Evolutionary conservation across 1,140 invertebrate genomes (phyloP).

Genomic region (Marisa cornuarietis): DNA sequence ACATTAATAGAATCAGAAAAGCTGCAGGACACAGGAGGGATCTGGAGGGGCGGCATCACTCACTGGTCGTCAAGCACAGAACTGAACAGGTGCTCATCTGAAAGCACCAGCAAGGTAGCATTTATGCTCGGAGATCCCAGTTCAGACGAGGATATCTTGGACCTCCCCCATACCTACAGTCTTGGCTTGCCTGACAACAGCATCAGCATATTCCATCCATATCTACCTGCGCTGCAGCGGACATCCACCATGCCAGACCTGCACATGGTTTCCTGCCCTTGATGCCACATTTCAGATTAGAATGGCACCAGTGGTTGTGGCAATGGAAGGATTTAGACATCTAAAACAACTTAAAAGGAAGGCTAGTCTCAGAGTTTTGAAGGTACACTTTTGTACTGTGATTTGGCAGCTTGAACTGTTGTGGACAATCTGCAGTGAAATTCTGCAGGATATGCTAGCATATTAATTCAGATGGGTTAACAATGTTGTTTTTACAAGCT

Average conservation of each 20-base stretch:
- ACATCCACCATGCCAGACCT: constrained; percentile 43
- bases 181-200: not conserved
- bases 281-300: constrained; percentile 1
- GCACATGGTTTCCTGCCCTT: constrained; percentile 28
- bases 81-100: not conserved
- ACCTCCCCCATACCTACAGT: not conserved
- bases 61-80: not conserved
- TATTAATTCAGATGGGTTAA: no score
- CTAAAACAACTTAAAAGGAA: no score
- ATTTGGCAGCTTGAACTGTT: no score
- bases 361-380: no score
- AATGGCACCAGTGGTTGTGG: no score
- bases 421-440: no score
- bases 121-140: constrained; percentile 27
- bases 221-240: constrained; percentile 24
- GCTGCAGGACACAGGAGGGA: no score
- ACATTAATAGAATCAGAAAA: no score
- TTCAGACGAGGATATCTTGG: not conserved
- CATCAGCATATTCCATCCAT: constrained; percentile 3
- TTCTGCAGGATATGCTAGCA: no score
- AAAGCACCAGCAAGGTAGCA: not conserved
- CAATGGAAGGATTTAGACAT: no score
- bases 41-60: not conserved
- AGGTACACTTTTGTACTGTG: no score
- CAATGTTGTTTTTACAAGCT: no score